These are phyloP conservation scores for Melitaea cinxia DNA, from an alignment of 1,140 invertebrate genomes.

Conservation along the genomic window DNA sequence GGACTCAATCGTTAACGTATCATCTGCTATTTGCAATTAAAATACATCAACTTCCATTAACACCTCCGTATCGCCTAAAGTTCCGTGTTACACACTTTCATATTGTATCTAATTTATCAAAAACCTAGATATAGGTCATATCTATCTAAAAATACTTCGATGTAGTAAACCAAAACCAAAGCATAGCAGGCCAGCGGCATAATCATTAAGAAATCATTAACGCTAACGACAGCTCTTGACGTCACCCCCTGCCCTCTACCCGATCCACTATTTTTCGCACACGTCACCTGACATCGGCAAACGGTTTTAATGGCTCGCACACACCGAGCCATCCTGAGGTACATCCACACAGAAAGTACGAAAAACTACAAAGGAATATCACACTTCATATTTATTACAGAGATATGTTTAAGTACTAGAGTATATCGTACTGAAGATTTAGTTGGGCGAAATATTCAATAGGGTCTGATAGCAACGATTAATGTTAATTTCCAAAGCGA, in stretches of 20 bases:
- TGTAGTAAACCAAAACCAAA: slow-evolving; percentile 18
- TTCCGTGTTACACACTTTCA: no score
- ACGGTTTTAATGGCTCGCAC: slow-evolving; percentile 35
- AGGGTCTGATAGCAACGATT: no score
- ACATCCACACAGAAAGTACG: slow-evolving; percentile 1
- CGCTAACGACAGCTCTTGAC: slow-evolving; percentile 55
- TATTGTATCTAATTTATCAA: background rate
- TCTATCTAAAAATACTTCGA: slow-evolving; percentile 3
- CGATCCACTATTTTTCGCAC: slow-evolving; percentile 37
- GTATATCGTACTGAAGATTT: no score
- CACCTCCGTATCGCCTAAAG: background rate
- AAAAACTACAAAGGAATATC: slow-evolving; percentile 12
- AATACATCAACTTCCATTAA: slow-evolving; percentile 6
- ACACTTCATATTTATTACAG: slow-evolving; percentile 1
- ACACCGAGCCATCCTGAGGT: slow-evolving; percentile 16
- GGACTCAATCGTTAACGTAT: slow-evolving; percentile 1
- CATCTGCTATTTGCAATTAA: slow-evolving; percentile 6
- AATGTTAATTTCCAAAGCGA: no score
- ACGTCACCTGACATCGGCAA: slow-evolving; percentile 31
- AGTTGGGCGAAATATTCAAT: no score
- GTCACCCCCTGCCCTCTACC: slow-evolving; percentile 32
- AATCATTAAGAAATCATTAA: slow-evolving; percentile 79
- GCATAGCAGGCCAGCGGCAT: slow-evolving; percentile 46
- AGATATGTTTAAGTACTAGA: no score
- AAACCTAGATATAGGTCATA: slow-evolving; percentile 3